Evolutionary conservation across 2,797 vertebrate species (phyloP).

Genomic region (Brachyrhaphis roseni): DNA sequence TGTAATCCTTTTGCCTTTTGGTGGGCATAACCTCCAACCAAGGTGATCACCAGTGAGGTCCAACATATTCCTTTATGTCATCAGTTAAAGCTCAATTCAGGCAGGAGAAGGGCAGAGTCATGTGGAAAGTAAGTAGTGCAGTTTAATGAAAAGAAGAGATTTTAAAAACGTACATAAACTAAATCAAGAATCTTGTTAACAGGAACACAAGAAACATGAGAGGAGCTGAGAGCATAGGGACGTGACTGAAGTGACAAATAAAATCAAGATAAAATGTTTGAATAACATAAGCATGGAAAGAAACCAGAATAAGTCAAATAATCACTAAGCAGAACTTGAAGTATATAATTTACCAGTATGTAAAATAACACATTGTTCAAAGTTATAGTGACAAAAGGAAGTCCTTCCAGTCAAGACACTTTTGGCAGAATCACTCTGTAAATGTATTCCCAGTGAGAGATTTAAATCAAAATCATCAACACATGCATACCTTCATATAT

Average conservation of each 20-base stretch:
- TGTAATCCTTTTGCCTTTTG: neutral
- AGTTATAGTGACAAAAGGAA: neutral
- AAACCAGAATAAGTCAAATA: neutral
- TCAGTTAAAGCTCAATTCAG: neutral
- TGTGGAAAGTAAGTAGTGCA: neutral
- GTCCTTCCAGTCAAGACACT: neutral
- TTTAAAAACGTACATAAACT: neutral
- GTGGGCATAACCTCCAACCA: neutral
- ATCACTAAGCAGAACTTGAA: neutral
- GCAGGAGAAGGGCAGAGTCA: neutral
- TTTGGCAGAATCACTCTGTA: neutral
- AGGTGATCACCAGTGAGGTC: neutral
- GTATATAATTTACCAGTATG: neutral
- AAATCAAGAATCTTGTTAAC: neutral
- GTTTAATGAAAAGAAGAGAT: neutral
- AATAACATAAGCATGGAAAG: neutral
- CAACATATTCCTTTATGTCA: neutral
- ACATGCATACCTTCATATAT: neutral
- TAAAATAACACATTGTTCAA: neutral
- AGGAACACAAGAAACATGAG: neutral
- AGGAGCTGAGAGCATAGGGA: neutral
- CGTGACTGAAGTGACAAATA: neutral
- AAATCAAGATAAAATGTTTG: neutral
- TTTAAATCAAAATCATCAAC: neutral
- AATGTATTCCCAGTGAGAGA: neutral